Percentiles rank a stretch among this genome's conserved stretches.
Evolutionary conservation across 2,113 vertebrate genomes (phyloP).

Genomic region (Brachyhypopomus gauderio): DNA sequence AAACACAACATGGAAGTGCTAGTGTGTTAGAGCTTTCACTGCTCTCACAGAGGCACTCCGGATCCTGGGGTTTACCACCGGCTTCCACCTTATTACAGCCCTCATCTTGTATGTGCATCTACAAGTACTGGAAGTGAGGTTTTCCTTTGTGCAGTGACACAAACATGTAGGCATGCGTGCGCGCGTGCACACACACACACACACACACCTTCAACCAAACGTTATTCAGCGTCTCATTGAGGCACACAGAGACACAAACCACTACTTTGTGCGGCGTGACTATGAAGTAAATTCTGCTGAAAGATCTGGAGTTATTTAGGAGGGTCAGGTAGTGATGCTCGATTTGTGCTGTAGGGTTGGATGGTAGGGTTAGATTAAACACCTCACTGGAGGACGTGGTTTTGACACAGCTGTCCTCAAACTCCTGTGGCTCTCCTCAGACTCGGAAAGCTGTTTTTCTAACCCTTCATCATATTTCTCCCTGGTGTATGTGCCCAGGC

Average conservation of each 20-base stretch:
- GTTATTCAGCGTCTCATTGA: too few relatives aligned
- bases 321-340: too few relatives aligned
- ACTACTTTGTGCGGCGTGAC: too few relatives aligned
- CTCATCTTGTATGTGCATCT: constrained; percentile 46
- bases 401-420: too few relatives aligned
- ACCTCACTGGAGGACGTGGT: too few relatives aligned
- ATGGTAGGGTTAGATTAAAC: too few relatives aligned
- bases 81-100: constrained; percentile 26
- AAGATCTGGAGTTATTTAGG: too few relatives aligned
- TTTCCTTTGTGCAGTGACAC: constrained; percentile 6
- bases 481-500: background rate
- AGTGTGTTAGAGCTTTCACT: background rate
- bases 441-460: constrained; percentile 7
- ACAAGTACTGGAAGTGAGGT: constrained; percentile 25
- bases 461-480: background rate
- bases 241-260: too few relatives aligned
- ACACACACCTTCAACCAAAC: background rate
- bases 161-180: background rate
- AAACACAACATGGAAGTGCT: background rate
- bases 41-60: background rate
- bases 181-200: background rate
- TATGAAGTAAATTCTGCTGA: too few relatives aligned
- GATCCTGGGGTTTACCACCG: background rate
- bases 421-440: background rate
- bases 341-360: too few relatives aligned